Evolutionary conservation across 2,888 invertebrate species (phyloP).

Genomic region (Horisme vitalbata): DNA sequence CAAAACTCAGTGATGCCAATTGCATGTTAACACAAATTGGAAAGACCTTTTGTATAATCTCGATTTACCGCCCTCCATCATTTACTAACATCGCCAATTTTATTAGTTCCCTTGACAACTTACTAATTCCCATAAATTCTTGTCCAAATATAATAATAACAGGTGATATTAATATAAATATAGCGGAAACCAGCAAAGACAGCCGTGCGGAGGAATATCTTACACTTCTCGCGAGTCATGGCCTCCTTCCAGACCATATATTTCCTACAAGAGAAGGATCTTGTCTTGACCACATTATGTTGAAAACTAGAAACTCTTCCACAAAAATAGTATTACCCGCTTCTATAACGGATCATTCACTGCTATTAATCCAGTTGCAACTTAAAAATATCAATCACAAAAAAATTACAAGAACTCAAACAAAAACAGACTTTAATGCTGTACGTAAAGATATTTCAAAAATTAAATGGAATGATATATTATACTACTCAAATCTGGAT

Average conservation of each 20-base stretch:
- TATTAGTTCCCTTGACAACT: too few relatives aligned
- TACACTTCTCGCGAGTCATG: not conserved
- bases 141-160: too few relatives aligned
- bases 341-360: constrained; percentile 2
- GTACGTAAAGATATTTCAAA: not conserved
- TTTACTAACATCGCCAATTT: too few relatives aligned
- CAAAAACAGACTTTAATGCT: not conserved
- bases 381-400: not conserved
- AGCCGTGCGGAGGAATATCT: not conserved
- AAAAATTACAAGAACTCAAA: not conserved
- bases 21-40: too few relatives aligned
- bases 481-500: not conserved
- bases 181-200: not conserved
- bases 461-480: not conserved
- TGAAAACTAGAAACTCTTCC: constrained; percentile 1
- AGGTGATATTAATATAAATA: too few relatives aligned
- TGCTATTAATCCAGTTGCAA: not conserved
- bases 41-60: too few relatives aligned
- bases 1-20: too few relatives aligned
- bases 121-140: too few relatives aligned
- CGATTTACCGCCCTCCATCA: too few relatives aligned
- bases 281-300: constrained; percentile 5
- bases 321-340: constrained; percentile 1
- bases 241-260: constrained; percentile 1
- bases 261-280: not conserved